Conservation (phyloP, 92 coral and sea anemone species). For the Heteractis magnifica region DNA sequence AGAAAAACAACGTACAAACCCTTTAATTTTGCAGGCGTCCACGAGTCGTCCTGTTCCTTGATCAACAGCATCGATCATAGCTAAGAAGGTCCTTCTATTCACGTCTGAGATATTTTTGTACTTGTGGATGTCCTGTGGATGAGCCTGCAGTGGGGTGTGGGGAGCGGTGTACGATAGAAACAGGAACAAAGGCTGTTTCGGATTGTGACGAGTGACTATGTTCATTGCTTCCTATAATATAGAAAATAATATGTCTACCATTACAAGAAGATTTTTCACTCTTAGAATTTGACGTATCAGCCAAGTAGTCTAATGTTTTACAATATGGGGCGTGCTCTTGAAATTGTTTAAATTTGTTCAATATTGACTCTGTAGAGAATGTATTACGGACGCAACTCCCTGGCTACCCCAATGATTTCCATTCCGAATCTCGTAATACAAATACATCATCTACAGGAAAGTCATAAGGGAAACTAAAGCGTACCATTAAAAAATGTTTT, state of each 20-base stretch:
- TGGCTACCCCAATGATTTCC: too few species aligned
- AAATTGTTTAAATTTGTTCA: too few species aligned
- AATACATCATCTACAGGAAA: too few species aligned
- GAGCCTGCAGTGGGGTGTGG: constrained; percentile 45
- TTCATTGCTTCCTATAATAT: constrained; percentile 29
- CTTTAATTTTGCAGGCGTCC: constrained; percentile 23
- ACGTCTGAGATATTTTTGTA: not conserved
- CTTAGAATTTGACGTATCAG: too few species aligned
- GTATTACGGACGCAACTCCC: too few species aligned
- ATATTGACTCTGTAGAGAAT: too few species aligned
- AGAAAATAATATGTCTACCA: not conserved
- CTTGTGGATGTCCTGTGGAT: constrained; percentile 28
- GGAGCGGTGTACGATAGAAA: constrained; percentile 33
- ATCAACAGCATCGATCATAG: constrained; percentile 31
- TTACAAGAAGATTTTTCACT: too few species aligned
- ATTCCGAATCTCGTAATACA: too few species aligned
- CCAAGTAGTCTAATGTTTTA: too few species aligned
- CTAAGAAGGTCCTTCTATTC: constrained; percentile 18
- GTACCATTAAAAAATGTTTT: too few species aligned
- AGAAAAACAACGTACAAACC: constrained; percentile 2
- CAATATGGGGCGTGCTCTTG: too few species aligned
- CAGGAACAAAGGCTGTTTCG: constrained; percentile 24
- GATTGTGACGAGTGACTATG: constrained; percentile 9
- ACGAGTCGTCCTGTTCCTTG: constrained; percentile 25
- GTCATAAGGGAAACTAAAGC: too few species aligned